phyloP scores from a whole-genome alignment of 2,113 vertebrate species.

The Synchiropus splendidus region DNA sequence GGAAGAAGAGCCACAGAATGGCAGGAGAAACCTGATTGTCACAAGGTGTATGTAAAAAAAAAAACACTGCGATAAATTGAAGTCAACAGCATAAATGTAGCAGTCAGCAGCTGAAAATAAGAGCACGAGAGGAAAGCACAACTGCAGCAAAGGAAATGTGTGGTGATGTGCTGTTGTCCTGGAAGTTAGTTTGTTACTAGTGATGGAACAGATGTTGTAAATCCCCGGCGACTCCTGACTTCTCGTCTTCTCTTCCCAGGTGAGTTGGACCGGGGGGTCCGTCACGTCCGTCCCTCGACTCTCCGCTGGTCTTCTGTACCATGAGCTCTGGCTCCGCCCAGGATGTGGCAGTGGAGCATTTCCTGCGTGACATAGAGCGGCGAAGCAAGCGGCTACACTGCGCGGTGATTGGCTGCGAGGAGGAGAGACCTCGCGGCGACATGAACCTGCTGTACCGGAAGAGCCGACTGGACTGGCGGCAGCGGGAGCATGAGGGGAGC shows the following conservation, averaged over 20 bases:
- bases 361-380: slow-evolving; percentile 78
- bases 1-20: no score
- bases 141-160: no score
- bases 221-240: neutral
- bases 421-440: slow-evolving; percentile 63
- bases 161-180: neutral
- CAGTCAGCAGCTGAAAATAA: no score
- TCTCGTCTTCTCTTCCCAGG: slow-evolving; percentile 40
- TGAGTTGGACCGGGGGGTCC: slow-evolving; percentile 40
- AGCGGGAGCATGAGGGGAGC: slow-evolving; percentile 65
- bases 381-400: slow-evolving; percentile 72
- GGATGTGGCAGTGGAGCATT: slow-evolving; percentile 78
- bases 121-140: no score
- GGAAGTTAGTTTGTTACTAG: neutral
- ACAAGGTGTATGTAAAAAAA: no score
- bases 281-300: slow-evolving; percentile 29
- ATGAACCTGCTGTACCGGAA: slow-evolving; percentile 77
- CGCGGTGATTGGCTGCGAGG: slow-evolving; percentile 70
- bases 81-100: no score
- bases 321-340: slow-evolving; percentile 77
- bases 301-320: slow-evolving; percentile 61
- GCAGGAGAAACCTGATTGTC: no score
- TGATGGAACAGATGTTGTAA: neutral
- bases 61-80: no score
- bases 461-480: slow-evolving; percentile 74